phyloP scores from a whole-genome alignment of 2,797 vertebrate genomes.

The Microchirus variegatus region DNA sequence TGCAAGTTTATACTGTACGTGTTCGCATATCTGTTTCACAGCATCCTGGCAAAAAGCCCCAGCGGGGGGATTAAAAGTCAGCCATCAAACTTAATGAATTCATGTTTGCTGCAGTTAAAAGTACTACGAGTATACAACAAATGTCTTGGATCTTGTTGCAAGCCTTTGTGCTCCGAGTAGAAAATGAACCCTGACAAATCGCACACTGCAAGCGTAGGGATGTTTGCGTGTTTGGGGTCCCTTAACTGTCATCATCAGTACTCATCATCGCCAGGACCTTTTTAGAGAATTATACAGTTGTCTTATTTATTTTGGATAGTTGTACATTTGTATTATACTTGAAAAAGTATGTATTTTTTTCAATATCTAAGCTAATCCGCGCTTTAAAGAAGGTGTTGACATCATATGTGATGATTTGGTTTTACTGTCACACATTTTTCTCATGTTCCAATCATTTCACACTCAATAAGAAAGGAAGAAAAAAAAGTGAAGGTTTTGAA shows the following conservation, averaged over 20 bases:
- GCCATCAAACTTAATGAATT: constrained; percentile 39
- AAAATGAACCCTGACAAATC: constrained; percentile 37
- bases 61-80: constrained; percentile 39
- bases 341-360: not conserved
- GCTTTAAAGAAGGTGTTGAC: constrained; percentile 30
- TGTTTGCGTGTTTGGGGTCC: constrained; percentile 5
- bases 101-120: constrained; percentile 34
- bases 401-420: constrained; percentile 9
- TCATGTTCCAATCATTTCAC: constrained; percentile 27
- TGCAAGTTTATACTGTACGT: constrained; percentile 45
- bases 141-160: constrained; percentile 31
- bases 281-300: not conserved
- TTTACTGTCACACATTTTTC: constrained; percentile 27
- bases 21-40: constrained; percentile 51
- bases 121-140: constrained; percentile 21
- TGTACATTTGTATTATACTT: not conserved
- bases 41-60: constrained; percentile 39
- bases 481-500: constrained; percentile 48
- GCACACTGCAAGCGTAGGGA: constrained; percentile 3
- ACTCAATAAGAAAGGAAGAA: constrained; percentile 7
- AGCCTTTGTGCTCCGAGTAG: constrained; percentile 14
- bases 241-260: constrained; percentile 18
- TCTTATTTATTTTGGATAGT: not conserved
- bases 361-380: constrained; percentile 12
- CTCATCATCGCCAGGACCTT: constrained; percentile 1